These are phyloP conservation scores for Clivina fossor DNA, from an alignment of 2,888 invertebrate species.

Conservation along the genomic window DNA sequence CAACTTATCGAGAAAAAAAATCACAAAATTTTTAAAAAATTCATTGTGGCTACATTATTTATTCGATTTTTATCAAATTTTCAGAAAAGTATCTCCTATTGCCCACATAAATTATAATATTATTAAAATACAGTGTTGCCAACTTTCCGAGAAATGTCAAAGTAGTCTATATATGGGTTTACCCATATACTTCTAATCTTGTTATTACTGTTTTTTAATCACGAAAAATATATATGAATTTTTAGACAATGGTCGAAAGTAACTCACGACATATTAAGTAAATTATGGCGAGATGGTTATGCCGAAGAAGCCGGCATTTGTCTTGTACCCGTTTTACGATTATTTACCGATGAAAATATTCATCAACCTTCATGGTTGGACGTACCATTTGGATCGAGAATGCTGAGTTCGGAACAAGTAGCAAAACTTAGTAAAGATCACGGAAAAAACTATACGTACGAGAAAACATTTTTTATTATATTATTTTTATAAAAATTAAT, in stretches of 20 bases:
- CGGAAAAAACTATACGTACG: slow-evolving; percentile 51
- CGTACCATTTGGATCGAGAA: slow-evolving; percentile 53
- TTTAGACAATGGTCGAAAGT: slow-evolving; percentile 66
- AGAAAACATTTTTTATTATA: slow-evolving; percentile 6
- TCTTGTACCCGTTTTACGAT: slow-evolving; percentile 52
- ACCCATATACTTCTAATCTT: no score
- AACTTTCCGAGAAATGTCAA: no score
- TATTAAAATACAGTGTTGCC: no score
- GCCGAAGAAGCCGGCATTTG: slow-evolving; percentile 55
- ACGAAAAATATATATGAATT: no score
- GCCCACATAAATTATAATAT: no score
- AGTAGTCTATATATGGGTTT: no score
- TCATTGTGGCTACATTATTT: no score
- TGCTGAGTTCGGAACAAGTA: slow-evolving; percentile 49
- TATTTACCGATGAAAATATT: slow-evolving; percentile 48
- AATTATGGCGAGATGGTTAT: slow-evolving; percentile 62
- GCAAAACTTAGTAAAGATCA: slow-evolving; percentile 48
- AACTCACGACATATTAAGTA: slow-evolving; percentile 61
- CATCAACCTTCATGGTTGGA: slow-evolving; percentile 52
- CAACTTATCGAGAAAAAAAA: no score
- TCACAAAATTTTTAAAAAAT: no score
- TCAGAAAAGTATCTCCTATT: no score
- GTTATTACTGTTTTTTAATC: no score
- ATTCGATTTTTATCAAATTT: no score
- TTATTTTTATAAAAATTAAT: slow-evolving; percentile 24